phyloP scores from a whole-genome alignment of 2,797 vertebrate genomes.

The Pseudopleuronectes americanus region DNA sequence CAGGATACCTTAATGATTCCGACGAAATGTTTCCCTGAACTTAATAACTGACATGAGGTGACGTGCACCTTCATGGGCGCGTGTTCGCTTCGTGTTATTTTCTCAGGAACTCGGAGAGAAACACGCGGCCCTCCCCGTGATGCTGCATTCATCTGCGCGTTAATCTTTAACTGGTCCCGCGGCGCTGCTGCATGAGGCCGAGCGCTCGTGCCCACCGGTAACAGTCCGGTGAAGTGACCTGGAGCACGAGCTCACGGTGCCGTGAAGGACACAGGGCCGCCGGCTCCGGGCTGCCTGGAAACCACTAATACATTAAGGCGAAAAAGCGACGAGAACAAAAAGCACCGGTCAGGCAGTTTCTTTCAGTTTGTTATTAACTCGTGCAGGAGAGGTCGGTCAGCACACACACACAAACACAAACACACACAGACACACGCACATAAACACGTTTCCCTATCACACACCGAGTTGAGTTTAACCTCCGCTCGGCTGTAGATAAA shows the following conservation, averaged over 20 bases:
- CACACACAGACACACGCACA: conserved; percentile 1
- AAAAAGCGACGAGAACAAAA: conserved; percentile 11
- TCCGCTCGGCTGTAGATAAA: too few relatives aligned
- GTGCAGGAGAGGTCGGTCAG: conserved; percentile 20
- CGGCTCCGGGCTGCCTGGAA: conserved; percentile 33
- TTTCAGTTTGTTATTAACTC: conserved; percentile 69
- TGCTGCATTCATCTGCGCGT: conserved; percentile 42
- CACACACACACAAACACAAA: background rate
- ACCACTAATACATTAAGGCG: conserved; percentile 44
- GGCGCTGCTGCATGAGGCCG: conserved; percentile 7
- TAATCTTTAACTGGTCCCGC: conserved; percentile 66
- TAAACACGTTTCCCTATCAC: background rate
- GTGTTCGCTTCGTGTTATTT: background rate
- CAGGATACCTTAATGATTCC: too few relatives aligned
- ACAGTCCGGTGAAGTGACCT: conserved; percentile 60
- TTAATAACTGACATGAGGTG: background rate
- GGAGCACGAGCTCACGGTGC: conserved; percentile 50
- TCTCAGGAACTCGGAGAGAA: conserved; percentile 9
- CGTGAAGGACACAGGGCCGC: conserved; percentile 61
- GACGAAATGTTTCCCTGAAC: too few relatives aligned
- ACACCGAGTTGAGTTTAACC: background rate
- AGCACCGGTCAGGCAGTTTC: conserved; percentile 32
- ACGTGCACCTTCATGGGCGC: background rate
- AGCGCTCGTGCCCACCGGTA: conserved; percentile 39
- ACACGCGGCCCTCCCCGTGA: conserved; percentile 20